Percentiles rank a stretch among this genome's conserved stretches.
These are phyloP conservation scores for Scaptomyza hsui DNA, from an alignment of 1,140 invertebrate species.

Conservation along the genomic window DNA sequence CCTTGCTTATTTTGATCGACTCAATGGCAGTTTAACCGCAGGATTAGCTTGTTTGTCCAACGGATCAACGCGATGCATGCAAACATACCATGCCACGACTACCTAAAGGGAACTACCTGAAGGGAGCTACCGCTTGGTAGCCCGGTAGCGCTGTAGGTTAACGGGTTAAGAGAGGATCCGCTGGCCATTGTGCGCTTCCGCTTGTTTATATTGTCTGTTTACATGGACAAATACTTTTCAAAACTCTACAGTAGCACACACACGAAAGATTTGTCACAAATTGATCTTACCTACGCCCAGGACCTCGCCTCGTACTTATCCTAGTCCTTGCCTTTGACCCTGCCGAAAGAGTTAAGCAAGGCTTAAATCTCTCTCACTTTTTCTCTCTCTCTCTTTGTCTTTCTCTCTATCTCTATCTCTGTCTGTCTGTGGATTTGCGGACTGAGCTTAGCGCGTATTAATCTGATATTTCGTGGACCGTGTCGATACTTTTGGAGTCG, in stretches of 20 bases:
- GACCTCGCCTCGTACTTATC: conserved; percentile 8
- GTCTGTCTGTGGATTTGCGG: conserved; percentile 27
- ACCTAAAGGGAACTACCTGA: conserved; percentile 35
- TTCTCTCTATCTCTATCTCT: conserved; percentile 6
- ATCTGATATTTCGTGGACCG: conserved; percentile 60
- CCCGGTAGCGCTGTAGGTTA: conserved; percentile 24
- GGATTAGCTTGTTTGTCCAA: conserved; percentile 80
- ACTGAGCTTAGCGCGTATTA: conserved; percentile 77
- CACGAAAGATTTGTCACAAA: conserved; percentile 50
- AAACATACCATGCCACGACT: conserved; percentile 63
- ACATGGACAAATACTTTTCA: conserved; percentile 37
- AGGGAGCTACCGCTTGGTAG: not conserved
- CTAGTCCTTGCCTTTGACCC: conserved; percentile 37
- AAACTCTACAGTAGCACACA: conserved; percentile 52
- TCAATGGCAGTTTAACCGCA: conserved; percentile 83
- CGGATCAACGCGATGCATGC: conserved; percentile 71
- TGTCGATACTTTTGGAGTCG: conserved; percentile 11
- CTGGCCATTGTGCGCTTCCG: conserved; percentile 55
- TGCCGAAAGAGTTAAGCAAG: conserved; percentile 75
- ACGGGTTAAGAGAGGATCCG: conserved; percentile 56
- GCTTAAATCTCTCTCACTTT: conserved; percentile 55
- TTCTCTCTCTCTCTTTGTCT: not conserved
- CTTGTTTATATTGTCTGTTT: conserved; percentile 78
- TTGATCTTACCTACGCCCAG: conserved; percentile 63
- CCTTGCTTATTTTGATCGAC: conserved; percentile 72